Evolutionary conservation across 2,888 invertebrate species (phyloP).

Genomic region (Pecten maximus): DNA sequence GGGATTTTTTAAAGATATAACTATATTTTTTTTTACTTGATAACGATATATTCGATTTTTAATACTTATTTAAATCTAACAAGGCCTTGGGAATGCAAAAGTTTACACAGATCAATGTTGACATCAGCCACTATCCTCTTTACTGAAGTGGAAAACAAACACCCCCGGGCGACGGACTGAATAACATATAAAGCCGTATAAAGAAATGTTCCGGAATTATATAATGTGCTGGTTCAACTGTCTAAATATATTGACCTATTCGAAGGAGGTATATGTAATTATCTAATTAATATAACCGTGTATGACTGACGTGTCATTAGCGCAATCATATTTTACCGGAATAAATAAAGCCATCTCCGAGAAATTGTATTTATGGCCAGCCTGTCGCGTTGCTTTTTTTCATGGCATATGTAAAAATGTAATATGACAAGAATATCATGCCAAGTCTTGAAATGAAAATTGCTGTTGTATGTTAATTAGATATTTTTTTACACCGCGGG

Average conservation of each 20-base stretch:
- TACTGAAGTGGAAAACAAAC: slow-evolving; percentile 18
- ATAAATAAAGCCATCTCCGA: too few relatives aligned
- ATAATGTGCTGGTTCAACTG: not conserved
- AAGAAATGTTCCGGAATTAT: not conserved
- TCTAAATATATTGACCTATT: too few relatives aligned
- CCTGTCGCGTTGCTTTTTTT: too few relatives aligned
- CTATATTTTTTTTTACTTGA: not conserved
- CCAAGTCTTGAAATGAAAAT: too few relatives aligned
- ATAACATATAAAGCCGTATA: not conserved
- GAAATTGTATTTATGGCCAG: too few relatives aligned
- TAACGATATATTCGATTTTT: not conserved
- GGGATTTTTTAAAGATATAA: too few relatives aligned
- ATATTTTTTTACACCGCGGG: too few relatives aligned
- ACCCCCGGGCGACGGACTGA: not conserved
- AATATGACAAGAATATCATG: too few relatives aligned
- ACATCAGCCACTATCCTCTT: not conserved
- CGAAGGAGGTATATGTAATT: too few relatives aligned
- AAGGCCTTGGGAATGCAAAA: not conserved
- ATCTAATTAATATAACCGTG: not conserved
- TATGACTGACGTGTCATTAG: not conserved
- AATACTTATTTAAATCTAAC: not conserved
- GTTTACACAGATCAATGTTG: not conserved
- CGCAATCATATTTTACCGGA: too few relatives aligned
- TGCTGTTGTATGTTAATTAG: too few relatives aligned
- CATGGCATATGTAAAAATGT: too few relatives aligned